phyloP scores from a whole-genome alignment of 2,113 vertebrate genomes.

The Nyctibius bracteatus region DNA sequence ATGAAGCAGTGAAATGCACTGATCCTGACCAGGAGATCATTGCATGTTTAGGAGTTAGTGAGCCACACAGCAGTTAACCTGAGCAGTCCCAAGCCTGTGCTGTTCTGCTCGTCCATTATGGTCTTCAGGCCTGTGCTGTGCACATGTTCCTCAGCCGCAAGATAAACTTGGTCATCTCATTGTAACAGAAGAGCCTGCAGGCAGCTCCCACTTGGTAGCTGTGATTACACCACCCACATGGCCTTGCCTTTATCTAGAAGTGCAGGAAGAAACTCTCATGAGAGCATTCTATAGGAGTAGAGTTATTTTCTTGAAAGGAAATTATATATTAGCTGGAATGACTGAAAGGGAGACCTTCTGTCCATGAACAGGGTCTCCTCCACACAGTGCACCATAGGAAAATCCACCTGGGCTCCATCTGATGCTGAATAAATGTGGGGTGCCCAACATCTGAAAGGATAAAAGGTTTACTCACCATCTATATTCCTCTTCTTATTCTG shows the following conservation, averaged over 20 bases:
- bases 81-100: not conserved
- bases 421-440: not conserved
- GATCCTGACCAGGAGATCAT: not conserved
- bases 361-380: not conserved
- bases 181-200: not conserved
- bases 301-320: not conserved
- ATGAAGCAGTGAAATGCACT: not conserved
- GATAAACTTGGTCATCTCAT: not conserved
- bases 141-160: not conserved
- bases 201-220: not conserved
- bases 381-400: not conserved
- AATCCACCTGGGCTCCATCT: not conserved
- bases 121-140: not conserved
- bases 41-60: not conserved
- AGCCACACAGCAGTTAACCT: not conserved
- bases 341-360: not conserved
- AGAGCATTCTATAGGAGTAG: not conserved
- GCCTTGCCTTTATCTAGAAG: not conserved
- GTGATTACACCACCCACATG: not conserved
- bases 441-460: not conserved
- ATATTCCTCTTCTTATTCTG: not conserved
- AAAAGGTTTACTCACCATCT: not conserved
- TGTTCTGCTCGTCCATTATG: not conserved
- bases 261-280: not conserved
- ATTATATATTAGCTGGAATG: not conserved